phyloP scores from a whole-genome alignment of 1,140 invertebrate species.

The Saxidomus purpurata region DNA sequence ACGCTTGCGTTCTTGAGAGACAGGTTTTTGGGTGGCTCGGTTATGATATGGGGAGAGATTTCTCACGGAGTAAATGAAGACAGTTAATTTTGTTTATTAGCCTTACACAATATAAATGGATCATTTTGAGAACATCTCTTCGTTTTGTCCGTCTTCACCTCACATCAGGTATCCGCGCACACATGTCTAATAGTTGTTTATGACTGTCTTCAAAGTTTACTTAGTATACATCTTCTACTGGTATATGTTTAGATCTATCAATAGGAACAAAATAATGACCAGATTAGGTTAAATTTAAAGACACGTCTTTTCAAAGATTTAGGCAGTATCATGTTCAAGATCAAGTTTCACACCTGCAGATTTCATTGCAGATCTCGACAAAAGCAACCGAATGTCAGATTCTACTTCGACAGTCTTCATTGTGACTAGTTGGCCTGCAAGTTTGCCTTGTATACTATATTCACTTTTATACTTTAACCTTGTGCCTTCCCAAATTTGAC shows the following conservation, averaged over 20 bases:
- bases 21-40: no score
- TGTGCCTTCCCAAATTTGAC: constrained; percentile 65
- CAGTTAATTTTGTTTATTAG: no score
- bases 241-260: constrained; percentile 39
- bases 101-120: no score
- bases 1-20: no score
- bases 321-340: constrained; percentile 66
- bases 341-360: constrained; percentile 67
- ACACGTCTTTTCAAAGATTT: constrained; percentile 60
- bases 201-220: constrained; percentile 41
- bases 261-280: constrained; percentile 69
- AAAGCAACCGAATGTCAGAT: constrained; percentile 67
- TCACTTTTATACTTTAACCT: constrained; percentile 50
- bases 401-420: constrained; percentile 70
- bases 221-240: constrained; percentile 55
- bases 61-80: no score
- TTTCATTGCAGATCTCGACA: constrained; percentile 67
- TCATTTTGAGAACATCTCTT: no score
- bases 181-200: no score
- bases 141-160: no score
- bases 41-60: no score
- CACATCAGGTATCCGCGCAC: no score
- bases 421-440: constrained; percentile 59
- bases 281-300: constrained; percentile 67
- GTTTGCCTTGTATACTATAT: constrained; percentile 42